Evolutionary conservation across 2,113 vertebrate genomes (phyloP).

Genomic region (Rhynchomys soricoides): DNA sequence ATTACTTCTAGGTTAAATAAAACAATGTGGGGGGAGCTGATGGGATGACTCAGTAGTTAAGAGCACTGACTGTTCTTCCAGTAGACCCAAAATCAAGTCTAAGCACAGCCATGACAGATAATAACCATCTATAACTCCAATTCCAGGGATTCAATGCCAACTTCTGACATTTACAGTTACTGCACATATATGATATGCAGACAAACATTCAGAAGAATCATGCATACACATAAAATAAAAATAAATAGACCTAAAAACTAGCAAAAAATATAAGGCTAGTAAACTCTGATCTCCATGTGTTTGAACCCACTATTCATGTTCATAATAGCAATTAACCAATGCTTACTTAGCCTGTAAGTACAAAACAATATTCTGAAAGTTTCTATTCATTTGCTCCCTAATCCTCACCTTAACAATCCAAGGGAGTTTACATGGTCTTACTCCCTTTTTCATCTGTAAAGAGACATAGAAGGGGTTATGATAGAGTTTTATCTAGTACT

Average conservation of each 20-base stretch:
- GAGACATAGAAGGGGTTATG: background rate
- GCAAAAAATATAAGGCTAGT: background rate
- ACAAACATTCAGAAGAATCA: background rate
- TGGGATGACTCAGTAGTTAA: background rate
- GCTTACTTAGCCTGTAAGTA: background rate
- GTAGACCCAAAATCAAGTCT: background rate
- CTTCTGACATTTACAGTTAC: background rate
- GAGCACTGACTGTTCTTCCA: background rate
- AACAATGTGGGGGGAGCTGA: background rate
- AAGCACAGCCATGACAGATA: background rate
- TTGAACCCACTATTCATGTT: background rate
- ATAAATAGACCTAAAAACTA: background rate
- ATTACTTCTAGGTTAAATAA: background rate
- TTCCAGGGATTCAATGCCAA: background rate
- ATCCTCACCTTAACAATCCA: background rate
- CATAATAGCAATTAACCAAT: background rate
- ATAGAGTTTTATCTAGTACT: background rate
- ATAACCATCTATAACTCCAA: background rate
- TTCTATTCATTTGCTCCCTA: background rate
- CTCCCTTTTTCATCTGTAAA: background rate
- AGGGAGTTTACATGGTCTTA: background rate
- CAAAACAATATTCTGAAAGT: background rate
- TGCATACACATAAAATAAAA: background rate
- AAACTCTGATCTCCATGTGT: background rate
- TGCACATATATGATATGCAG: background rate